A percentile compares a stretch with the other conserved stretches of the same genome.
Conservation (phyloP, 1,140 invertebrate genomes). For the Lamellibrachia luymesi region DNA sequence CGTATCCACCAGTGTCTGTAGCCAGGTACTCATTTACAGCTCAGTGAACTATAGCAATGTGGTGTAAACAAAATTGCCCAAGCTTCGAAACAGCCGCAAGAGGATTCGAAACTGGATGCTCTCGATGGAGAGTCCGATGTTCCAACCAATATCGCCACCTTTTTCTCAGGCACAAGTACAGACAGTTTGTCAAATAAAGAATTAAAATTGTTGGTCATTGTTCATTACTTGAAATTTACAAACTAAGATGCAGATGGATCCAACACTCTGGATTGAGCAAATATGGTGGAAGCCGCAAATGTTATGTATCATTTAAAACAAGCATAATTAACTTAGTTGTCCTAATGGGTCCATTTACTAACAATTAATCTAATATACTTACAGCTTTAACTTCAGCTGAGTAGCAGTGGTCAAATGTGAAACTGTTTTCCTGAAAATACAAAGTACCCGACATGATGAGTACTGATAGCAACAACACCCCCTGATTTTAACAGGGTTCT, state of each 20-base stretch:
- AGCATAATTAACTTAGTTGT: not conserved
- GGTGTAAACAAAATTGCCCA: too few species aligned
- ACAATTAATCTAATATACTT: conserved; percentile 29
- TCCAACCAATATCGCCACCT: too few species aligned
- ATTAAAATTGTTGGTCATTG: too few species aligned
- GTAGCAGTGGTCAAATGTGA: conserved; percentile 45
- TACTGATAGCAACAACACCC: not conserved
- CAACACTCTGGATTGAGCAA: not conserved
- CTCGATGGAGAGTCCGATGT: too few species aligned
- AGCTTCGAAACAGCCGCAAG: too few species aligned
- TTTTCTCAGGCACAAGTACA: too few species aligned
- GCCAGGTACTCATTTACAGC: too few species aligned
- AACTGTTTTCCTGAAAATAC: conserved; percentile 41
- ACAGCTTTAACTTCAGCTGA: conserved; percentile 41
- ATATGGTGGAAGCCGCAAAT: not conserved
- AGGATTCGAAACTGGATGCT: too few species aligned
- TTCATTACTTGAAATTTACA: not conserved
- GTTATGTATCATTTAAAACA: not conserved
- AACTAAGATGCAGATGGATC: not conserved
- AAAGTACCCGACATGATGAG: not conserved
- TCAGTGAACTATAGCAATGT: too few species aligned
- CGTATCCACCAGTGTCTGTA: too few species aligned
- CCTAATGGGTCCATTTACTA: not conserved
- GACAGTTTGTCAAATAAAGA: too few species aligned
- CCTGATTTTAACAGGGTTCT: too few species aligned